Evolutionary conservation across 53 echinoderm and acorn worm genomes (phyloP), one percentile per base, ranked within the genome.

Genomic region (Mesocentrotus franciscanus): DNA sequence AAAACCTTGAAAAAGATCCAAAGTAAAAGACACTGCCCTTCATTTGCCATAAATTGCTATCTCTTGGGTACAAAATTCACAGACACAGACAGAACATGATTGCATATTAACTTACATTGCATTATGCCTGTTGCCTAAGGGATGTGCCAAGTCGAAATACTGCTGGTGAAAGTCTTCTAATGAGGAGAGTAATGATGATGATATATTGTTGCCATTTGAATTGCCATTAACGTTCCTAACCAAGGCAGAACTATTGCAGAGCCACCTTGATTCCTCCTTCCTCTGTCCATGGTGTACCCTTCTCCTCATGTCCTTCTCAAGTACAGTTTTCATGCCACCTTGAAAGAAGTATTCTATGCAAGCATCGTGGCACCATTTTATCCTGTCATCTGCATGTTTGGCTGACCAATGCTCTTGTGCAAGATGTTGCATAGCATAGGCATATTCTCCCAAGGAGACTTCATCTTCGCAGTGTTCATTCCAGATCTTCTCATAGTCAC

Each of bases 361-460:
- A 34, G 97, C 96, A 57, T 96, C 96, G 60, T 97, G 96, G 89
- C 98, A 99, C 99, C 99, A 99, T 91, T 99, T 98, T 95, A 99
- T 99, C 36, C 99, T 96, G 95, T 99, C 99, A 56, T 99, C 99
- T 1, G 98, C 96, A 74, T 99, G 99, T 83, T 98, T 97, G 20
- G 96, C 90, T 10, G 98, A 97, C 99, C 99, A 99, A 93, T 99
- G 99, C 71, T 99, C 97, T 30, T 95, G 96, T 60, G 99, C 99
- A 34, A 99, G 96, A 92, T 99, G 99, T 89, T 99, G 99, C 99
- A 99, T 99, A 36, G 99, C 99, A 95, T 96, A 97, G 39, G 99
- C 99, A 84, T 99, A 99, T 90, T 99, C 98, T 84, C 97, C 99
- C 85, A 99, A 71, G 32, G 95, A 92, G 3, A 89, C 98, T 92